phyloP scores from a whole-genome alignment of 2,888 invertebrate species.

The Nephrotoma appendiculata region DNA sequence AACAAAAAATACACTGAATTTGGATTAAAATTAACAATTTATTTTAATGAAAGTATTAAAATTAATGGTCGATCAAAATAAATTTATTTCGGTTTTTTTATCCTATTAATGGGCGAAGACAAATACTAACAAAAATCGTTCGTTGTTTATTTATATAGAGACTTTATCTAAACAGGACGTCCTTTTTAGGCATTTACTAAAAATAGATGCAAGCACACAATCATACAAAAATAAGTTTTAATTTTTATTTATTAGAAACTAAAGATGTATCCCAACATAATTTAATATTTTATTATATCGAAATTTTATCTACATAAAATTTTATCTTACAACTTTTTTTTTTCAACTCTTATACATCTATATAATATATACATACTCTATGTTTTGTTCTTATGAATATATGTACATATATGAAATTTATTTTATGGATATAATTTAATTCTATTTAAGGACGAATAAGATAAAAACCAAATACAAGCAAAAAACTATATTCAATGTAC shows the following conservation, averaged over 20 bases:
- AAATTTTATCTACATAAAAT: background rate
- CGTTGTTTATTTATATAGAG: background rate
- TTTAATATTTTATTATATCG: background rate
- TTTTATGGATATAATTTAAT: background rate
- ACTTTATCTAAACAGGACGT: background rate
- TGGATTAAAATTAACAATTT: background rate
- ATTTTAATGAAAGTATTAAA: background rate
- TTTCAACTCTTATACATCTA: background rate
- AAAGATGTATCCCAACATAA: background rate
- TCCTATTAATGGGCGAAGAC: background rate
- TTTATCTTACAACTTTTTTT: background rate
- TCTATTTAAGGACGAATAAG: background rate
- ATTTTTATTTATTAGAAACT: background rate
- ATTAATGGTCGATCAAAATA: background rate
- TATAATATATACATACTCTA: background rate
- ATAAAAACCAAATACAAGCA: background rate
- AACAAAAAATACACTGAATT: background rate
- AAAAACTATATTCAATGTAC: too few species aligned
- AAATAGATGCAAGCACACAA: background rate
- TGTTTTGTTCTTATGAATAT: background rate
- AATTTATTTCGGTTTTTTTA: background rate
- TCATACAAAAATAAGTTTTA: background rate
- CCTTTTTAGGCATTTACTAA: background rate
- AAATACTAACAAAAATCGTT: background rate
- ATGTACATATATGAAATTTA: background rate